Base-by-base conservation (phyloP, 2,113 vertebrate genomes). In the Nothoprocta perdicaria region DNA sequence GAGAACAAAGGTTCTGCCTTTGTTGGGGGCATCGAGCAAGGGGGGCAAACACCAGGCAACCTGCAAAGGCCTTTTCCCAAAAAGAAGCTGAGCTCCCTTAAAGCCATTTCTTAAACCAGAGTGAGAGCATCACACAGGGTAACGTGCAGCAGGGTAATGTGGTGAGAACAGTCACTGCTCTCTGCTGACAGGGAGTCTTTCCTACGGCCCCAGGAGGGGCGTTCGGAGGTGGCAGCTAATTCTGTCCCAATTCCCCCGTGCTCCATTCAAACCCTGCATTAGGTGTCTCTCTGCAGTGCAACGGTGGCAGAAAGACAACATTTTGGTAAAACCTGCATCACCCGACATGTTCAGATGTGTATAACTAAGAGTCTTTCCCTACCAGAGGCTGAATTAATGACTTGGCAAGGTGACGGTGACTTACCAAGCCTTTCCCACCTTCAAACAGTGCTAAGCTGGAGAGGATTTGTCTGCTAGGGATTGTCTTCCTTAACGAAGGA, bases 401-500 rank as follows among this genome's bases (percentile, higher is more conserved):
- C 55, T 68, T 81, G 72, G 52, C 6, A 23, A 24, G 15, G 12
- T 45, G n/a, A 12, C 40, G 61, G 24, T 66, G 63, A 18, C 38
- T 75, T 18, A 57, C 19, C 40, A 88, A 88, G 50, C 3, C 2
- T 66, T 80, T 66, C 43, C 53, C 43, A 71, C 40, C 50, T 92
- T 85, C 18, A 3, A 84, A 83, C 9, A 4, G 77, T 15, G 52
- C 84, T 61, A 76, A 93, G 46, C 81, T 40, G 45, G 84, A 52
- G 83, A 87, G 26, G 67, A 55, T 74, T 93, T 80, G 87, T 77
- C 41, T 62, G 61, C 53, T 61, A 40, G 40, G 38, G 68, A 71
- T 45, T 93, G 69, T 53, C 86, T 92, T 40, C 80, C 66, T 84
- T 94, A 87, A 89, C 80, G 86, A 94, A 92, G 87, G 53, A 93